Percentiles rank a stretch among this genome's conserved stretches.
Conservation (phyloP, 1,140 invertebrate genomes). For the Solenopsis invicta region DNA sequence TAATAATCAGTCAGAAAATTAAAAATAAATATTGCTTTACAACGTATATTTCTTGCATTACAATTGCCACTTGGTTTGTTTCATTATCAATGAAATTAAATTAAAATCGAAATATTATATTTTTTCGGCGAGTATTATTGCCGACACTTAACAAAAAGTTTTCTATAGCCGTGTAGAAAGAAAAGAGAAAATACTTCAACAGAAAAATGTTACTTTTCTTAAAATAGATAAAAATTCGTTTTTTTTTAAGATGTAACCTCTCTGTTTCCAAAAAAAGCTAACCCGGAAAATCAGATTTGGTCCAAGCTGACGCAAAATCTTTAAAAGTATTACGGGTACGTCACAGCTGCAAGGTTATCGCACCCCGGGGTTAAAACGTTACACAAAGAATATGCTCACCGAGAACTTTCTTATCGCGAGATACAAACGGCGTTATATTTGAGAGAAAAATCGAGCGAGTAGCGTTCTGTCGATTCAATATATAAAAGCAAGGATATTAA, state of each 20-base stretch:
- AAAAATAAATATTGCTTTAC: slow-evolving; percentile 11
- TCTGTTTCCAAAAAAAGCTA: slow-evolving; percentile 6
- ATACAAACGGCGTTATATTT: slow-evolving; percentile 59
- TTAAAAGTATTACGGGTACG: slow-evolving; percentile 32
- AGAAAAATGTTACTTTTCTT: background rate
- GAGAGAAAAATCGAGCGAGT: slow-evolving; percentile 59
- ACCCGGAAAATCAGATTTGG: slow-evolving; percentile 16
- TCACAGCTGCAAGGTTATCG: slow-evolving; percentile 47
- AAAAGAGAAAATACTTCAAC: background rate
- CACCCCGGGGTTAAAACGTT: slow-evolving; percentile 23
- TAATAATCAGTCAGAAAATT: background rate
- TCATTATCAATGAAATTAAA: slow-evolving; percentile 53
- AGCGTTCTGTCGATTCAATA: slow-evolving; percentile 45
- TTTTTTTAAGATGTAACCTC: background rate
- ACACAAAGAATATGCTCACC: slow-evolving; percentile 34
- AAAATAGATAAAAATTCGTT: no score
- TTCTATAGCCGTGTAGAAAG: background rate
- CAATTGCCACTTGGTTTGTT: background rate
- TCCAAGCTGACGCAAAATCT: slow-evolving; percentile 48
- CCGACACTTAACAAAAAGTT: background rate
- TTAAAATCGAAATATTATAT: slow-evolving; percentile 69
- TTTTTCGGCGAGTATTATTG: slow-evolving; percentile 25
- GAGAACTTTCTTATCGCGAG: slow-evolving; percentile 53
- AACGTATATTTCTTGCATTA: slow-evolving; percentile 11
- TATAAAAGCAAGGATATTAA: slow-evolving; percentile 63